These are phyloP conservation scores for Stegostoma tigrinum DNA, from an alignment of 2,113 vertebrate genomes.

Conservation along the genomic window DNA sequence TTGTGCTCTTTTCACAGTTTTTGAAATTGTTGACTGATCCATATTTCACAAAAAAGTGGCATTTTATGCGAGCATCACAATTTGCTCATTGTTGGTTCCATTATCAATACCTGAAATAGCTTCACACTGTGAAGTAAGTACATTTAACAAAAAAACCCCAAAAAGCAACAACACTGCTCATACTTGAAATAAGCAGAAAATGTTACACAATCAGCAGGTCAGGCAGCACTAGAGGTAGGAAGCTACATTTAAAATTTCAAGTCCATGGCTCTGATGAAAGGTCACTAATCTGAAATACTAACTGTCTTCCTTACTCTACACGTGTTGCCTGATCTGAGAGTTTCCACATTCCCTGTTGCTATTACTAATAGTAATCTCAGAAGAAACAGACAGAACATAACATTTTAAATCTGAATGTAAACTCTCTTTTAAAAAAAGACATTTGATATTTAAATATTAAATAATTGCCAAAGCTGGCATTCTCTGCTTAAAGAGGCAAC, in stretches of 20 bases:
- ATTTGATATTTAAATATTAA: constrained; percentile 29
- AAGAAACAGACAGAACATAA: neutral
- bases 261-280: no score
- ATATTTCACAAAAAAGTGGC: neutral
- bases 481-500: neutral
- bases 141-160: neutral
- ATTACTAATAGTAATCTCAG: neutral
- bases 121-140: neutral
- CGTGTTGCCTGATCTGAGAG: neutral
- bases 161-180: constrained; percentile 12
- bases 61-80: neutral
- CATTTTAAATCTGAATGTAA: constrained; percentile 19
- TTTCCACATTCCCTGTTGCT: neutral
- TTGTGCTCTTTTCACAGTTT: constrained; percentile 37
- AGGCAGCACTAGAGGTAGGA: neutral
- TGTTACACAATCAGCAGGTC: neutral
- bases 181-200: neutral
- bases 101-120: neutral
- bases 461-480: neutral
- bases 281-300: neutral
- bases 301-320: neutral
- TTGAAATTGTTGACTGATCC: neutral
- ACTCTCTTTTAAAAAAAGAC: neutral
- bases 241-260: neutral
- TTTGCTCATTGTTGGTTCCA: constrained; percentile 10